A percentile compares a stretch with the other conserved stretches of the same genome.
Evolutionary conservation across 2,797 vertebrate species (phyloP).

Genomic region (Scyliorhinus canicula): DNA sequence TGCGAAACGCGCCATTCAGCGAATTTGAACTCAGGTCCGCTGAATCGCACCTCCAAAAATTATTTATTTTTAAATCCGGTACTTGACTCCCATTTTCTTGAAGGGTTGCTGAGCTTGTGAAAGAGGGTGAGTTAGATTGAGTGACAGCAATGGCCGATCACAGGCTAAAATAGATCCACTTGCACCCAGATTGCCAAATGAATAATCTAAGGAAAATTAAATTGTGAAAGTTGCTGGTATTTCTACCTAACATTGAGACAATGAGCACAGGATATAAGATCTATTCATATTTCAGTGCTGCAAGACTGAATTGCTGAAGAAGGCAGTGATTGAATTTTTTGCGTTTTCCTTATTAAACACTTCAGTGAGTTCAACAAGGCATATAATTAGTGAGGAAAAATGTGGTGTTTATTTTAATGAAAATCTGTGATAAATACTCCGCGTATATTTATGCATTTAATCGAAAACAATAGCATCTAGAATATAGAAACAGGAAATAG

Average conservation of each 20-base stretch:
- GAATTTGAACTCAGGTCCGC: no score
- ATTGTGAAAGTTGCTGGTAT: neutral
- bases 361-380: neutral
- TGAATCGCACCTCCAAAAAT: no score
- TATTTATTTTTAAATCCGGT: neutral
- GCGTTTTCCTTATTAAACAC: neutral
- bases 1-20: no score
- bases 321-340: conserved; percentile 5
- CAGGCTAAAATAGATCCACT: neutral
- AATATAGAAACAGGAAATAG: neutral
- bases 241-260: neutral
- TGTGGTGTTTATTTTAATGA: neutral
- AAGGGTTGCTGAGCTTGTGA: neutral
- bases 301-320: neutral
- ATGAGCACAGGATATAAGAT: neutral
- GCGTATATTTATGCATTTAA: neutral
- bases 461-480: neutral
- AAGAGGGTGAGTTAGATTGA: neutral
- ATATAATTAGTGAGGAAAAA: neutral
- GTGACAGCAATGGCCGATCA: neutral
- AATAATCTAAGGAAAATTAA: neutral
- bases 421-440: neutral
- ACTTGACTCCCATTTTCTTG: no score
- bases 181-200: neutral
- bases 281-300: neutral